Base-by-base conservation (phyloP, 2,113 vertebrate genomes). In the Stegastes partitus region DNA sequence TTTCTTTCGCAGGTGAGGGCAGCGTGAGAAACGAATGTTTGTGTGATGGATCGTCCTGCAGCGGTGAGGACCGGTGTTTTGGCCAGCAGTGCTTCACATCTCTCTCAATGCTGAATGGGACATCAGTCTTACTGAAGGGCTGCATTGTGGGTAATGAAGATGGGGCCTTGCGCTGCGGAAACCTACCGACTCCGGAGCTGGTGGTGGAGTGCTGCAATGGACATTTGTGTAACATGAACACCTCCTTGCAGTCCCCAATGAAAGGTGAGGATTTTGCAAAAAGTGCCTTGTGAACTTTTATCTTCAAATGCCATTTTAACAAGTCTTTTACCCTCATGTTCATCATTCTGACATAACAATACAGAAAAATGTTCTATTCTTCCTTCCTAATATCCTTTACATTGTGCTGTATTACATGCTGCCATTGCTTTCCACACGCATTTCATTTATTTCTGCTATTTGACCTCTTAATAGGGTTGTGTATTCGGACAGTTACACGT, bases 171-270 rank as follows among this genome's bases (percentile, higher is more conserved):
- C 95, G 90, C 0, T 99, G 97, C 75, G 92, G 94, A 88, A 95
- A 93, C 0, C 94, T 95, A 0, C 95, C 95, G 0, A 95, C 96
- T 21, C 93, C 95, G 0, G 96, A 96, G 85, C 94, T 97, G 77
- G 94, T 94, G 5, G 94, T 99, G 22, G 94, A 97, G 74, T 99
- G 98, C 95, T 99, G 98, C 91, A 92, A 93, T 19, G 97, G 96
- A 0, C 89, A 96, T 87, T 93, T 99, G 92, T 99, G 98, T 78
- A 99, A 99, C 92, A 92, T 94, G 93, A 99, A 99, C 72, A 89
- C 96, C 84, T 96, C 97, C 0, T 92, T 95, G 0, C 95, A 96
- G 87, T 79, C 95, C 59, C 96, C 93, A 9, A 91, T 90, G 1
- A 96, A 95, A 95, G 97, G 97, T 97, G 90, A 94, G 11, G 8